Evolutionary conservation across 2,888 invertebrate species (phyloP).

Genomic region (Merodon equestris): DNA sequence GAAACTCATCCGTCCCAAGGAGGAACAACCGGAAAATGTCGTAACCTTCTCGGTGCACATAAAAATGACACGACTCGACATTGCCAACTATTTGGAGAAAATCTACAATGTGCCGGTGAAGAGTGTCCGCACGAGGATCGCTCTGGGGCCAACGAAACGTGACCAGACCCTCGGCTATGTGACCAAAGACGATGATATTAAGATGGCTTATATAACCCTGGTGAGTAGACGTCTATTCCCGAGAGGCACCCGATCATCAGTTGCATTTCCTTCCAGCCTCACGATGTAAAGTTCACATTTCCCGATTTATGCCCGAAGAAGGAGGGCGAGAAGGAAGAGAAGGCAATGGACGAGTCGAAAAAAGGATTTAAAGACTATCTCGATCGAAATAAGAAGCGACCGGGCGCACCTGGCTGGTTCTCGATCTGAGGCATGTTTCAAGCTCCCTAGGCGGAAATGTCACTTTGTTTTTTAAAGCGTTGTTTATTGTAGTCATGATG

Average conservation of each 20-base stretch:
- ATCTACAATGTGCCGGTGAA: conserved; percentile 93
- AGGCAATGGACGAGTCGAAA: conserved; percentile 83
- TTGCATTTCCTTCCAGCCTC: conserved; percentile 81
- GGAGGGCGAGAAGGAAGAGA: conserved; percentile 81
- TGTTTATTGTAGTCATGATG: conserved; percentile 39
- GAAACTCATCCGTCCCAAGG: conserved; percentile 88
- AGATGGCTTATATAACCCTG: conserved; percentile 88
- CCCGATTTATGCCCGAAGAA: conserved; percentile 85
- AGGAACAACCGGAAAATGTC: conserved; percentile 86
- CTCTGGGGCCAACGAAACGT: conserved; percentile 83
- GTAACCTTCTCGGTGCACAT: conserved; percentile 94
- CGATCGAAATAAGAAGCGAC: conserved; percentile 83
- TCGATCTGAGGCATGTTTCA: conserved; percentile 80
- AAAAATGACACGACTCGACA: conserved; percentile 94
- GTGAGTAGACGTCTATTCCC: conserved; percentile 80
- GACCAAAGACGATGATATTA: conserved; percentile 90
- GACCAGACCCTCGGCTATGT: conserved; percentile 83
- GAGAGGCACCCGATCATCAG: conserved; percentile 1
- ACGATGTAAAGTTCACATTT: conserved; percentile 85
- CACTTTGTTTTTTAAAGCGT: conserved; percentile 52
- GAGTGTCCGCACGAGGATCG: conserved; percentile 87
- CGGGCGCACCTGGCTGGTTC: conserved; percentile 90
- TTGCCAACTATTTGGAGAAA: conserved; percentile 96
- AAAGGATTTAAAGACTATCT: conserved; percentile 82
- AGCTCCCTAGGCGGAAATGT: conserved; percentile 40